Percentiles rank a stretch among this genome's conserved stretches.
Evolutionary conservation across 1,140 invertebrate species (phyloP).

Genomic region (Drosophila arizonae): DNA sequence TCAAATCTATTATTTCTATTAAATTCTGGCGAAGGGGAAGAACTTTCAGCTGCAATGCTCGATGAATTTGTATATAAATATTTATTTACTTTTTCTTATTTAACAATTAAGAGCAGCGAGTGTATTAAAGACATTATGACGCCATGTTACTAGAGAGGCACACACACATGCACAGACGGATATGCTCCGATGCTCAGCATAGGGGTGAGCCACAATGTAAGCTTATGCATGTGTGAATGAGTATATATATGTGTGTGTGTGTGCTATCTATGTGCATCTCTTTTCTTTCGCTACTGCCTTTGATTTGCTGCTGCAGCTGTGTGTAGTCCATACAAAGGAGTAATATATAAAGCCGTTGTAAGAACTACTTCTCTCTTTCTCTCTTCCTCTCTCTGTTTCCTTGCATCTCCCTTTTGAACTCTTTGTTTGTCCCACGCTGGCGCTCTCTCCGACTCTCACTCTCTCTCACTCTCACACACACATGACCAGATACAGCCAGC

Average conservation of each 20-base stretch:
- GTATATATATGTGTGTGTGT: constrained; percentile 1
- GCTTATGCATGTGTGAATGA: background rate
- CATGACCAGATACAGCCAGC: background rate
- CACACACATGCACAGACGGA: background rate
- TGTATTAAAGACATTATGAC: constrained; percentile 42
- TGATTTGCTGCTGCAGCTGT: constrained; percentile 15
- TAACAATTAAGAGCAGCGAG: constrained; percentile 12
- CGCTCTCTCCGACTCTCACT: background rate
- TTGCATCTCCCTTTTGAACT: background rate
- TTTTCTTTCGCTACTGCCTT: constrained; percentile 14
- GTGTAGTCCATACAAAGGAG: background rate
- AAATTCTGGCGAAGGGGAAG: background rate
- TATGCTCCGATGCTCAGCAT: background rate
- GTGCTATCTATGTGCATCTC: constrained; percentile 8
- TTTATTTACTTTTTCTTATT: background rate
- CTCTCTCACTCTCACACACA: background rate
- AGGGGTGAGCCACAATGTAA: background rate
- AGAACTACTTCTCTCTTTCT: background rate
- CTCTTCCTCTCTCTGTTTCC: background rate
- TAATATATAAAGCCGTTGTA: constrained; percentile 2
- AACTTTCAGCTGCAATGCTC: constrained; percentile 6
- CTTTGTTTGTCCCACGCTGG: background rate
- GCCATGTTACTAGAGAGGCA: constrained; percentile 19
- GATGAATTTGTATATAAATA: background rate
- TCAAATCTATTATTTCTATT: background rate